A percentile compares a stretch with the other conserved stretches of the same genome.
Conservation (phyloP, 2,113 vertebrate species). For the Oophaga pumilio region DNA sequence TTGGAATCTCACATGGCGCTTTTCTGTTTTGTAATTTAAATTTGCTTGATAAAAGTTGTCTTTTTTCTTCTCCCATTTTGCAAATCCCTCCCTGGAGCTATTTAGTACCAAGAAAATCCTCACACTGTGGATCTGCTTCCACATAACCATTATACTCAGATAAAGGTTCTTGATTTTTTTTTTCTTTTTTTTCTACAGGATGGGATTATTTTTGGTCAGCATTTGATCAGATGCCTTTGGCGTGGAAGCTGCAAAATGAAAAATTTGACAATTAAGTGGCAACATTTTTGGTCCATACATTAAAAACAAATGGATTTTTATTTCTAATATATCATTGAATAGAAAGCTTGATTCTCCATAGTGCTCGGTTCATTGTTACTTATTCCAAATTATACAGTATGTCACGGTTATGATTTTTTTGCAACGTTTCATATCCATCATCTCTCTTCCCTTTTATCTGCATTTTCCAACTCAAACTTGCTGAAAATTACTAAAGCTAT, state of each 20-base stretch:
- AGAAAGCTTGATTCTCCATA: background rate
- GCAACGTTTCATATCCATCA: background rate
- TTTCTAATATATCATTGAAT: background rate
- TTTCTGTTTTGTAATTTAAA: slow-evolving; percentile 59
- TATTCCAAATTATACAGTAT: background rate
- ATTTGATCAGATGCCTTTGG: background rate
- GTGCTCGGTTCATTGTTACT: background rate
- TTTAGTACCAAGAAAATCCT: slow-evolving; percentile 47
- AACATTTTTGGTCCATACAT: background rate
- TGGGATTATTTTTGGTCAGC: background rate
- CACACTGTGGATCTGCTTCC: background rate
- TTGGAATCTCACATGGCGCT: slow-evolving; percentile 53
- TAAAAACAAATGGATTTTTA: background rate
- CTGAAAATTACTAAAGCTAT: background rate
- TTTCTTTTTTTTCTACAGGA: background rate
- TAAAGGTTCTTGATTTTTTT: slow-evolving; percentile 11
- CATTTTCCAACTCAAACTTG: background rate
- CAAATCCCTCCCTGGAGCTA: slow-evolving; percentile 52
- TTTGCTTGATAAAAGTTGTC: slow-evolving; percentile 54
- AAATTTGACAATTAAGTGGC: background rate
- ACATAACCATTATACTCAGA: slow-evolving; percentile 1
- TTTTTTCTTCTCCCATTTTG: slow-evolving; percentile 45
- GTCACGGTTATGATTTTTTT: background rate
- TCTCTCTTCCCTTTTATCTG: background rate
- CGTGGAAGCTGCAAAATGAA: background rate